Evolutionary conservation across 2,888 invertebrate genomes (phyloP), one percentile per base, ranked within the genome.

Genomic region (Cerastis leucographa): DNA sequence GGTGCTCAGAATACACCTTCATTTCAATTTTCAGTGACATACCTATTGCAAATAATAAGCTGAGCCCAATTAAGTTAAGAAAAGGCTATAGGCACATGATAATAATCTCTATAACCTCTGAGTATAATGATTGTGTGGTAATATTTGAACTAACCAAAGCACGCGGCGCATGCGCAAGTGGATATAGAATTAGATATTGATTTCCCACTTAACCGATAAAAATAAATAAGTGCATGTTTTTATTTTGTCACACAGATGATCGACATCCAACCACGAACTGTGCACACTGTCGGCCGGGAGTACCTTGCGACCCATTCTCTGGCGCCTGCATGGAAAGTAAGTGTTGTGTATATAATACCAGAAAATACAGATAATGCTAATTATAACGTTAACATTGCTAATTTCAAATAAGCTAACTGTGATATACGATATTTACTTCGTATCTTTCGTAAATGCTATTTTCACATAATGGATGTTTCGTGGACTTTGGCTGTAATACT

Each of bases 261-360:
- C 93, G 89, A 81, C 92, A 91, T 70, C 93, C 93, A 19, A 87
- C 92, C 46, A 90, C 93, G 14, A 98, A 97, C 87, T 98, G 98
- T 92, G 97, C 97, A 84, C 98, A 98, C 89, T 98, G 98, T 92
- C 98, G 98, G 75, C 97, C 98, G 54, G 98, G 98, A 83, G 97
- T 97, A 68, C 97, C 97, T 51, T 99, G 98, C 90, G 98, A 98
- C 93, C 98, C 98, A 40, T 97, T 97, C 74, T 98, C 98, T 8
- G 98, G 98, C 44, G 98, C 98, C 85, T 99, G 98, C 94, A 97
- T 98, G 92, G 98, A 98, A 97, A 98, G 98, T 98, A 97, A 97
- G 97, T 96, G 87, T 68, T 74, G 66, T 87, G 78, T 82, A 79
- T 56, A 78, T 78, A 78, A 35, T 68, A 71, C 67, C 29, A 75